phyloP scores from a whole-genome alignment of 2,888 invertebrate genomes.

The Microplitis manilae region DNA sequence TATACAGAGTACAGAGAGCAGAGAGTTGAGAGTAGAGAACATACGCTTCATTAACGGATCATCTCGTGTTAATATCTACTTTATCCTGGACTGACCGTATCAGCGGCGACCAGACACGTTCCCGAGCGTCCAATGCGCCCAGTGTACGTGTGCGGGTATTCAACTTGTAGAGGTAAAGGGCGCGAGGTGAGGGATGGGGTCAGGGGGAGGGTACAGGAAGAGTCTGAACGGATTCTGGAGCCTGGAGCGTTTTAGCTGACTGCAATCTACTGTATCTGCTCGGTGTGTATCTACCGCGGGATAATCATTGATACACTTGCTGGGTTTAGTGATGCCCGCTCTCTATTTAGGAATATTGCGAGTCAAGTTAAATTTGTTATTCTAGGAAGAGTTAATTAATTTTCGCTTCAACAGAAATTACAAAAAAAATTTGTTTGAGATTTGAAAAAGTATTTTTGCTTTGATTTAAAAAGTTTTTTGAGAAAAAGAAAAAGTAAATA shows the following conservation, averaged over 20 bases:
- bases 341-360: too few species aligned
- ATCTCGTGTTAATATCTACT: conserved; percentile 73
- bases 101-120: conserved; percentile 67
- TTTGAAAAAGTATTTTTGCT: too few species aligned
- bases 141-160: too few species aligned
- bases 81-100: conserved; percentile 71
- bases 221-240: neutral
- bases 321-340: neutral
- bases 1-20: too few species aligned
- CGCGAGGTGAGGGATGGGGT: neutral
- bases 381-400: too few species aligned
- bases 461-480: neutral
- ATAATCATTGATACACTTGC: neutral
- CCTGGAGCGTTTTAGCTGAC: neutral
- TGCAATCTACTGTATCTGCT: neutral
- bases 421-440: too few species aligned
- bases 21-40: conserved; percentile 60
- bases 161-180: neutral
- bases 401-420: too few species aligned
- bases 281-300: neutral
- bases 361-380: too few species aligned
- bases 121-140: conserved; percentile 42
- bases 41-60: conserved; percentile 73
- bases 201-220: neutral
- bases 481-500: neutral